Percentiles rank a stretch among this genome's conserved stretches.
phyloP scores from a whole-genome alignment of 1,140 invertebrate species.

The Cotesia typhae region DNA sequence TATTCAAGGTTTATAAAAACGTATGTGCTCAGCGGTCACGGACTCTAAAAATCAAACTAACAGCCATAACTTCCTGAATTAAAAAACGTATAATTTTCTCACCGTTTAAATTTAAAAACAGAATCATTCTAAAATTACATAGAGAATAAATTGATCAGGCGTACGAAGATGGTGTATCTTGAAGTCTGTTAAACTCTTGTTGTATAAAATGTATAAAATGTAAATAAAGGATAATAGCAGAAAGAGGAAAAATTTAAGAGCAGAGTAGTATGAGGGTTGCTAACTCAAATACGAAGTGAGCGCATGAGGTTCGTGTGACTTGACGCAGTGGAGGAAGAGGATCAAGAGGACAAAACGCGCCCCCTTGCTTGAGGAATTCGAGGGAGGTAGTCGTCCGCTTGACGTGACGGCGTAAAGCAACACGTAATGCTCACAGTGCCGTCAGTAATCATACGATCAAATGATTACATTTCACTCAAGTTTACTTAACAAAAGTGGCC shows the following conservation, averaged over 20 bases:
- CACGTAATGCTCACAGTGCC: background rate
- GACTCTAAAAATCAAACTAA: too few relatives aligned
- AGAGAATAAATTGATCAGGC: background rate
- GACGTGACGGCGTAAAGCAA: constrained; percentile 16
- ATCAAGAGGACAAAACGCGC: constrained; percentile 3
- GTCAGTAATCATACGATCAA: background rate
- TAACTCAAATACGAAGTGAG: background rate
- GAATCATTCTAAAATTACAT: background rate
- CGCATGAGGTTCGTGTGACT: constrained; percentile 21
- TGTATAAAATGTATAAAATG: constrained; percentile 4
- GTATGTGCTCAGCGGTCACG: too few relatives aligned
- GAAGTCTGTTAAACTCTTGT: background rate
- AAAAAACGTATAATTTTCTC: too few relatives aligned
- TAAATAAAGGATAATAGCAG: constrained; percentile 22
- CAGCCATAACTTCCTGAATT: too few relatives aligned
- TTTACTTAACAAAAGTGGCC: too few relatives aligned
- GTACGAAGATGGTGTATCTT: background rate
- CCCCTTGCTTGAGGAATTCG: constrained; percentile 19
- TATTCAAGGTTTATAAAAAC: too few relatives aligned
- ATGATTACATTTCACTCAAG: too few relatives aligned
- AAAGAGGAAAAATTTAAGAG: background rate
- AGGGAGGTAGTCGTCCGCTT: constrained; percentile 32
- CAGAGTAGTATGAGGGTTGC: background rate
- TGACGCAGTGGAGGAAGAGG: constrained; percentile 7
- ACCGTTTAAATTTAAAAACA: too few relatives aligned